These are phyloP conservation scores for Pipistrellus pygmaeus DNA, from an alignment of 2,797 vertebrate genomes.

Conservation along the genomic window DNA sequence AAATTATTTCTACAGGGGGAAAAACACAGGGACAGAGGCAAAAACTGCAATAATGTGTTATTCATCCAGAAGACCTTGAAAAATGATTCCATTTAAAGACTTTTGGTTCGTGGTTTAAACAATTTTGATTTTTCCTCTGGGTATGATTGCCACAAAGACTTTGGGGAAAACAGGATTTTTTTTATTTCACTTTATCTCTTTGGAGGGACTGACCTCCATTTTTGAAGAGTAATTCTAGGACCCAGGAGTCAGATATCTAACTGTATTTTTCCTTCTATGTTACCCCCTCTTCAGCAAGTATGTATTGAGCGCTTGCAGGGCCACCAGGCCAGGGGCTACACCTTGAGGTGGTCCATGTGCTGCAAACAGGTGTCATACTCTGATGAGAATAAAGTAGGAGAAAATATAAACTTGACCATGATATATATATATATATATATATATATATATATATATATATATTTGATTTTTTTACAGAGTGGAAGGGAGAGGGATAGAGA, in stretches of 20 bases:
- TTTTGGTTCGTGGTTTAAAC: conserved; percentile 38
- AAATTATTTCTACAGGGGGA: conserved; percentile 9
- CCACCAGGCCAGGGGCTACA: background rate
- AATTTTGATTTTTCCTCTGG: conserved; percentile 46
- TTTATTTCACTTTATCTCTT: conserved; percentile 11
- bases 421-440: background rate
- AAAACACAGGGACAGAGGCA: conserved; percentile 44
- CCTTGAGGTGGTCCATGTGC: background rate
- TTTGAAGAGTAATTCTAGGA: background rate
- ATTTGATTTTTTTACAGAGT: no score
- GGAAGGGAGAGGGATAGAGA: no score
- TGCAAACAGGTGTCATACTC: background rate
- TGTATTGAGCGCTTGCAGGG: background rate
- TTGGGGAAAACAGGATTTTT: background rate
- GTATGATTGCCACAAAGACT: conserved; percentile 13
- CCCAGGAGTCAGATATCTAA: background rate
- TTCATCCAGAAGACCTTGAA: conserved; percentile 42
- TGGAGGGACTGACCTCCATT: background rate
- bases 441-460: no score
- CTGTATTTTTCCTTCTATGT: background rate
- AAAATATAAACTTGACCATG: background rate
- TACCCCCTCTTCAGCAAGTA: background rate
- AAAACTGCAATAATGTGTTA: conserved; percentile 18
- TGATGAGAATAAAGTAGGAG: conserved; percentile 23
- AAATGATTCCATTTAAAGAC: conserved; percentile 32